Base-by-base conservation (phyloP, 1,140 invertebrate genomes). In the Fopius arisanus region DNA sequence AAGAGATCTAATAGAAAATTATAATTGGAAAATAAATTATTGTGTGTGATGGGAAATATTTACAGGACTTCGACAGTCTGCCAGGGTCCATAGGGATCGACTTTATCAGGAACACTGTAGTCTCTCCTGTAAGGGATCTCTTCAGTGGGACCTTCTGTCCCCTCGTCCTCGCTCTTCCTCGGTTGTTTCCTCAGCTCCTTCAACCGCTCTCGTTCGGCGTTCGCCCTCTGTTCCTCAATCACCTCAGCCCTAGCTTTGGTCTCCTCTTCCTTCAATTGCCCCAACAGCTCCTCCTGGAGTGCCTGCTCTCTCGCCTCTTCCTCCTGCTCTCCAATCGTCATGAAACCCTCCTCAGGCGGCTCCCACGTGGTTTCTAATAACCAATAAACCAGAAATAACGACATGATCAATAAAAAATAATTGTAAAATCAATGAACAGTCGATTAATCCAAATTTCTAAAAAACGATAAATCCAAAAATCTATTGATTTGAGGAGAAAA, bases 331-430 rank as follows among this genome's bases (percentile, higher is more conserved):
- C 86, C 87, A 26, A 93, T 82, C 7, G 90, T 89, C 54, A 92
- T 82, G 77, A 85, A 94, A 9, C 92, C 92, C 78, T 93, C 92
- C 29, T 85, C 87, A 9, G 93, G 93, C 26, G 88, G 83, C 67
- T 92, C 89, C 92, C 92, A 93, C 1, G 89, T 82, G 0, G 92
- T 90, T 85, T 93, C 92, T 91, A 14, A n/a, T n/a, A n/a, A n/a
- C n/a, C n/a, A n/a, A n/a, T n/a, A n/a, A n/a, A n/a, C n/a, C n/a
- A n/a, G n/a, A n/a, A n/a, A n/a, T n/a, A n/a, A n/a, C n/a, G n/a
- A n/a, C n/a, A n/a, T n/a, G n/a, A n/a, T n/a, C n/a, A n/a, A n/a
- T n/a, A n/a, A n/a, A n/a, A n/a, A n/a, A n/a, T n/a, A n/a, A n/a
- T n/a, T n/a, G n/a, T n/a, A n/a, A n/a, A n/a, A n/a, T n/a, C n/a